Base-by-base conservation (phyloP, 2,113 vertebrate species). In the Tachysurus vachellii region DNA sequence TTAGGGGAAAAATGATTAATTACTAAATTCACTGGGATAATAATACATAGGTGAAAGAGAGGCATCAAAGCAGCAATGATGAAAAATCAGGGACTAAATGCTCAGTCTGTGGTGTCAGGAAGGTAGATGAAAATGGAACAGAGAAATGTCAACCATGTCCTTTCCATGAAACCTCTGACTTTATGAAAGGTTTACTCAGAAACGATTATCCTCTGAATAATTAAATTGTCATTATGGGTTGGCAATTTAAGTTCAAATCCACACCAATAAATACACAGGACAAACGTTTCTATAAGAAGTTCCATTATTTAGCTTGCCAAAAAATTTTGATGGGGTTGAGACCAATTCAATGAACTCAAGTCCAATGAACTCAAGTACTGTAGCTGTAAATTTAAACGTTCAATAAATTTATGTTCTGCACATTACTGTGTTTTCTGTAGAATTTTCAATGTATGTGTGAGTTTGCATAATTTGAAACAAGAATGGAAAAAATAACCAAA, bases 11-110 rank as follows among this genome's bases (percentile, higher is more conserved):
- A 26, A 66, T 12, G 79, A 87, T 83, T 87, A 87, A 87, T 89
- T 89, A 86, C 73, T 62, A 64, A 81, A 83, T 89, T 85, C 68
- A 85, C 59, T 87, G 83, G 28, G 62, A 80, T 87, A 87, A 89
- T 87, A 87, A 87, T 73, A 80, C 59, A 85, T 73, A 80, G 79
- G 62, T 77, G 71, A 83, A 82, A 85, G 62, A 83, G 75, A 86
- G 17, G 17, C 8, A 4, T 44, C 75, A 82, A 80, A 79, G 77
- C 77, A 47, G 71, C 77, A 81, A 81, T 9, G 80, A 83, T 82
- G 82, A 76, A 86, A 83, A 64, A 75, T 61, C 83, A 71, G 50
- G 62, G 80, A 19, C 21, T 36, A 61, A 50, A 79, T 59, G 75
- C 61, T 66, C 53, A 82, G 76, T 83, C 82, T 61, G 66, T 13